Percentiles rank a stretch among this genome's conserved stretches.
Conservation (phyloP, 2,888 invertebrate species). For the Parthenolecanium corni region DNA sequence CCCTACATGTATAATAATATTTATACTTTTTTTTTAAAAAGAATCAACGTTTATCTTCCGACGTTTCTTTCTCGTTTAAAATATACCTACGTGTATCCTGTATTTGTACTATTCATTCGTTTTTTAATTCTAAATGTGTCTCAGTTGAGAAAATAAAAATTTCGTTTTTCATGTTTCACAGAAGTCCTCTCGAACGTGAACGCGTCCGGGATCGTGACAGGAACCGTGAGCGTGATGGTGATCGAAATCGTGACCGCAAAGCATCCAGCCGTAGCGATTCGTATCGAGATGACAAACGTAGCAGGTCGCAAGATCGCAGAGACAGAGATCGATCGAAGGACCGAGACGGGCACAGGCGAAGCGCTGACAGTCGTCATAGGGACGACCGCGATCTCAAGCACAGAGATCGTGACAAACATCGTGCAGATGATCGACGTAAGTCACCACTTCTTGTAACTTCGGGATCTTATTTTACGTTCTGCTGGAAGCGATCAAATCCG, state of each 20-base stretch:
- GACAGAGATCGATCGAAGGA: slow-evolving; percentile 12
- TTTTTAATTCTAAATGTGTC: too few species aligned
- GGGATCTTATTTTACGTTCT: too few species aligned
- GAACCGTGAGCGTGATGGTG: slow-evolving; percentile 7
- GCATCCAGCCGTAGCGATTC: background rate
- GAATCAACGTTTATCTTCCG: too few species aligned
- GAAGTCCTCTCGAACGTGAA: background rate
- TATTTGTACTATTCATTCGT: too few species aligned
- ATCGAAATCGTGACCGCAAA: slow-evolving; percentile 14
- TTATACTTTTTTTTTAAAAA: too few species aligned
- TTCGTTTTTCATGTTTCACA: too few species aligned
- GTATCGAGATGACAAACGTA: background rate
- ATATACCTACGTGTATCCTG: too few species aligned
- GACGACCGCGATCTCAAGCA: slow-evolving; percentile 2
- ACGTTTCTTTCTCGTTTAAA: too few species aligned
- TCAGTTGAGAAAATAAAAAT: too few species aligned
- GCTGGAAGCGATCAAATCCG: too few species aligned
- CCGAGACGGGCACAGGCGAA: background rate
- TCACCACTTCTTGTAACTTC: too few species aligned
- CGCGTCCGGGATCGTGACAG: slow-evolving; percentile 1
- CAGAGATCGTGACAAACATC: slow-evolving; percentile 9
- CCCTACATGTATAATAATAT: too few species aligned
- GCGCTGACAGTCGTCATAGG: background rate
- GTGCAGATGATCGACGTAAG: background rate
- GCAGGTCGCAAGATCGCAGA: slow-evolving; percentile 4